Percentiles rank a stretch among this genome's conserved stretches.
phyloP scores from a whole-genome alignment of 2,113 vertebrate species.

The Sprattus sprattus region DNA sequence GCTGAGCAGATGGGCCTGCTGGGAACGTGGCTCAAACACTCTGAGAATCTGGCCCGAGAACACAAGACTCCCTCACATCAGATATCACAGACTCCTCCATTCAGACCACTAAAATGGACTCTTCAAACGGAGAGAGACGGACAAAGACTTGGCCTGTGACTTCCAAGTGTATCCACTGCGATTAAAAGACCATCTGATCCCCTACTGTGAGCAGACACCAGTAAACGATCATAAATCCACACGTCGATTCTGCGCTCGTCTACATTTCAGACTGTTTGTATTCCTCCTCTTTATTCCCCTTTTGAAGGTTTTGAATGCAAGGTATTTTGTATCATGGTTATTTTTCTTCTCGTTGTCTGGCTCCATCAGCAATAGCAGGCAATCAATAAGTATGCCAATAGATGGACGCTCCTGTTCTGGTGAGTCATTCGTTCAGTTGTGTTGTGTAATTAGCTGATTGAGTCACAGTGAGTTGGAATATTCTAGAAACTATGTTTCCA shows the following conservation, averaged over 20 bases:
- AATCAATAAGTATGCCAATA: not conserved
- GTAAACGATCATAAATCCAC: not conserved
- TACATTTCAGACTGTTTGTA: not conserved
- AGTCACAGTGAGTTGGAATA: not conserved
- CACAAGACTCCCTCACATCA: not conserved
- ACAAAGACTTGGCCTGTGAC: not conserved
- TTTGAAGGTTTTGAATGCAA: not conserved
- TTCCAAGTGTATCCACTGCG: not conserved
- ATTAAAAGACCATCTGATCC: not conserved
- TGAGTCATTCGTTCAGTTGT: not conserved
- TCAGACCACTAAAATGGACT: not conserved
- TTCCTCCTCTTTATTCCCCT: not conserved
- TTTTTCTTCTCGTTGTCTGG: not conserved
- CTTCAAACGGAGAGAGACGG: not conserved
- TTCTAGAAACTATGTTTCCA: not conserved
- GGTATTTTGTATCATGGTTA: not conserved
- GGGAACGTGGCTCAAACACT: not conserved
- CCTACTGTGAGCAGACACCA: not conserved
- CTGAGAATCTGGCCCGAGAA: not conserved
- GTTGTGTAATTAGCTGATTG: not conserved
- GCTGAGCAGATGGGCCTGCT: slow-evolving; percentile 6
- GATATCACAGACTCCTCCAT: not conserved
- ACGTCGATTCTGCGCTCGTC: not conserved
- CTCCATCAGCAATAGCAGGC: not conserved
- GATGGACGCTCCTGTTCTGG: not conserved